Conservation (phyloP, 2,797 vertebrate species). For the Chelon auratus region DNA sequence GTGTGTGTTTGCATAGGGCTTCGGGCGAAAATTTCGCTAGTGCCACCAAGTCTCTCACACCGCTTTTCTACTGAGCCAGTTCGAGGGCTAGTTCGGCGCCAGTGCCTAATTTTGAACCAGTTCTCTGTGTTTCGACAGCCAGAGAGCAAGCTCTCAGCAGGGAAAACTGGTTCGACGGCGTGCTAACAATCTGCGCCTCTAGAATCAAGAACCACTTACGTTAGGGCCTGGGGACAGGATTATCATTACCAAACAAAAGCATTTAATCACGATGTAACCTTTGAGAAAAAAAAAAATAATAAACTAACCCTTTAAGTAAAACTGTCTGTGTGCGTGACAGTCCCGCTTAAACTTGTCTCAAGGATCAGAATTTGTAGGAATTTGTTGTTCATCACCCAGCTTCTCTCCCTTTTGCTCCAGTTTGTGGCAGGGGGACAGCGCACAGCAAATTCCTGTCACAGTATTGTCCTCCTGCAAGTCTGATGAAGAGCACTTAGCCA, state of each 20-base stretch:
- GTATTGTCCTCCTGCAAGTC: conserved; percentile 76
- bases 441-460: conserved; percentile 78
- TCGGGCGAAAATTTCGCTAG: background rate
- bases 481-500: conserved; percentile 80
- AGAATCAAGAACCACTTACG: too few relatives aligned
- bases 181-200: too few relatives aligned
- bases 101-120: too few relatives aligned
- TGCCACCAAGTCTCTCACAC: background rate
- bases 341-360: conserved; percentile 52
- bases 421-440: conserved; percentile 61
- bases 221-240: too few relatives aligned
- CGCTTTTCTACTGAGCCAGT: too few relatives aligned
- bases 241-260: too few relatives aligned
- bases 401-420: conserved; percentile 43
- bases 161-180: too few relatives aligned
- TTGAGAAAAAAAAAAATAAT: background rate
- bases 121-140: too few relatives aligned
- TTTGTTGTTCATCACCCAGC: conserved; percentile 53
- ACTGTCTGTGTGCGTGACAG: background rate
- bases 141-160: too few relatives aligned
- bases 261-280: background rate
- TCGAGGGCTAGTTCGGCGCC: too few relatives aligned
- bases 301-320: background rate
- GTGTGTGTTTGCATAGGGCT: background rate
- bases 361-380: conserved; percentile 60